These are phyloP conservation scores for Papilio demoleus DNA, from an alignment of 2,888 invertebrate genomes.

Conservation along the genomic window DNA sequence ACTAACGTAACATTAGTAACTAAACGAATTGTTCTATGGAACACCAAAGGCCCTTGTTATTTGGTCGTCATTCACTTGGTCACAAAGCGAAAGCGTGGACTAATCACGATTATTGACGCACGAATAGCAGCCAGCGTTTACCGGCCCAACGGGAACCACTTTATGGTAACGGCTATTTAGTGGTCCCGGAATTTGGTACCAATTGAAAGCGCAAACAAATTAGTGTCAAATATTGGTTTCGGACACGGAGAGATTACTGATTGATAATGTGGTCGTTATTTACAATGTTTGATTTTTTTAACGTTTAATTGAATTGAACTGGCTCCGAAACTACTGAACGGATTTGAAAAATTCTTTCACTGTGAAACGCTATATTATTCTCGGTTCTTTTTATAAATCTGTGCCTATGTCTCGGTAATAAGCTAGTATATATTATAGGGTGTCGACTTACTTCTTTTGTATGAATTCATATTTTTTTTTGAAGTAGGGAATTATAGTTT, in stretches of 20 bases:
- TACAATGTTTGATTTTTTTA: too few relatives aligned
- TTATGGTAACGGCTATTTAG: constrained; percentile 42
- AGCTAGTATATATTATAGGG: too few relatives aligned
- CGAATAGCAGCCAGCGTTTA: constrained; percentile 52
- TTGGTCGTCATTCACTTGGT: constrained; percentile 47
- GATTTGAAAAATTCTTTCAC: too few relatives aligned
- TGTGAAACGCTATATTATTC: too few relatives aligned
- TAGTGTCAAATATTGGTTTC: constrained; percentile 40
- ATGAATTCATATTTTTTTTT: too few relatives aligned
- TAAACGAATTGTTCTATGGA: neutral
- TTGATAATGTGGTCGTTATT: constrained; percentile 1
- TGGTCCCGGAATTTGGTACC: constrained; percentile 35
- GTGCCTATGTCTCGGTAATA: too few relatives aligned
- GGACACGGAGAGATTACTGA: constrained; percentile 17
- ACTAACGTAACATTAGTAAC: too few relatives aligned
- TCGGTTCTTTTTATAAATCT: too few relatives aligned
- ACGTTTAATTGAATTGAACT: too few relatives aligned
- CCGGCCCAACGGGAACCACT: constrained; percentile 39
- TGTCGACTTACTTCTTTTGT: too few relatives aligned
- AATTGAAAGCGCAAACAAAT: constrained; percentile 43
- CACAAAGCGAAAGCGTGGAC: constrained; percentile 55
- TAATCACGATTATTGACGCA: constrained; percentile 60
- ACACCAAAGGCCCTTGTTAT: constrained; percentile 29
- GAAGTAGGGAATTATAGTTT: too few relatives aligned
- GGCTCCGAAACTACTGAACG: too few relatives aligned